Percentiles rank a stretch among this genome's conserved stretches.
These are phyloP conservation scores for Ryuthela nishihirai DNA, from an alignment of 2,888 invertebrate species.

Conservation along the genomic window DNA sequence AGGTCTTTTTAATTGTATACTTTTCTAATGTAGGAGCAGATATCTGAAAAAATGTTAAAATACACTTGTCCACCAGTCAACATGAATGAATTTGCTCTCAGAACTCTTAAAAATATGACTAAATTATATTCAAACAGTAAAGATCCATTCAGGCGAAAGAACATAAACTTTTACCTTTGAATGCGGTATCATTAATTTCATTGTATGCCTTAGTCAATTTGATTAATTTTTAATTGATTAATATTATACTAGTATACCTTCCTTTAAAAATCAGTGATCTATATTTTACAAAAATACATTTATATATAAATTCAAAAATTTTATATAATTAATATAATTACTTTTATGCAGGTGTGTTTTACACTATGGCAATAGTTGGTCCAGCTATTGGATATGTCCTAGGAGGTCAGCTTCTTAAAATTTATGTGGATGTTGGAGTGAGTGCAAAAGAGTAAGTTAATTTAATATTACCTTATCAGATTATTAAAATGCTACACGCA, in stretches of 20 bases:
- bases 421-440: constrained; percentile 70
- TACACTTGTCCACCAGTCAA: too few relatives aligned
- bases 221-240: not conserved
- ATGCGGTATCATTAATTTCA: too few relatives aligned
- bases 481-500: too few relatives aligned
- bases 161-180: too few relatives aligned
- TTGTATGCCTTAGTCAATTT: too few relatives aligned
- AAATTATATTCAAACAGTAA: too few relatives aligned
- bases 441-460: constrained; percentile 63
- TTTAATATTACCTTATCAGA: not conserved
- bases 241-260: not conserved
- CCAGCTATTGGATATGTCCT: constrained; percentile 78
- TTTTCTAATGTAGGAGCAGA: too few relatives aligned
- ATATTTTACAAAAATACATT: not conserved
- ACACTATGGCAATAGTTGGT: constrained; percentile 78
- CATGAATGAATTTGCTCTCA: too few relatives aligned
- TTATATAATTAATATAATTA: not conserved
- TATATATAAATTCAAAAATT: not conserved
- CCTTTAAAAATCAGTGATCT: not conserved
- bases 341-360: constrained; percentile 55
- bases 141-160: too few relatives aligned
- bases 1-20: too few relatives aligned
- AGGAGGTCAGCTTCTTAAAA: constrained; percentile 73
- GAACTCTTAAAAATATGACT: too few relatives aligned
- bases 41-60: too few relatives aligned